Evolutionary conservation across 2,797 vertebrate species (phyloP), one percentile per base, ranked within the genome.

Genomic region (Caiman crocodilus): DNA sequence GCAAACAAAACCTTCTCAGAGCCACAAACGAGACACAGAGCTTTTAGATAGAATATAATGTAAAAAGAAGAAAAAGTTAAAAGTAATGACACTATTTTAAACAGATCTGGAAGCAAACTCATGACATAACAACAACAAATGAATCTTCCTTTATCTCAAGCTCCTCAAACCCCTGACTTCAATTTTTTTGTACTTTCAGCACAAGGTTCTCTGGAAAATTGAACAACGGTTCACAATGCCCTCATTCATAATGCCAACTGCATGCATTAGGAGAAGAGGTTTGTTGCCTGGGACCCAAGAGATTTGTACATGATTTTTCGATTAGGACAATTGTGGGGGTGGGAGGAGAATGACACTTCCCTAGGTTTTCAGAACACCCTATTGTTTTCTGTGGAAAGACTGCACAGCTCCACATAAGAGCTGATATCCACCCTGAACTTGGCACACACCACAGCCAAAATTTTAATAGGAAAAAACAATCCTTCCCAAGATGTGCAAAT

Each of bases 361-460:
- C 82, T 88, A 71, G 57, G 58, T 90, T 91, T 93, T 90, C 82
- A 90, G 96, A 96, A 94, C 65, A 65, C 18, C 82, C 61, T 79
- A 94, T 94, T 95, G 91, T 96, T 93, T 57, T 56, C 55, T 71
- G 76, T 76, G 82, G 65, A 5, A 21, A 93, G 84, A 88, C 30
- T 93, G 76, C 92, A 55, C 83, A 89, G 84, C 7, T 84, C 30
- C 23, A 35, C 14, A 61, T 35, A 59, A 73, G 60, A 28, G 69
- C 16, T n/a, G 80, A 88, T 55, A 64, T n/a, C 78, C 84, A 67
- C 25, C 42, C 61, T 55, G 30, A 15, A 18, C 92, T 60, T 79
- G 61, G 79, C 32, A 91, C 63, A 88, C 65, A 91, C 17, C 13
- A 88, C 28, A 64, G 13, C 4, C 32, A 71, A 4, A 4, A 2